Evolutionary conservation across 64 coral and sea anemone genomes (phyloP), one percentile per base, ranked within the genome.

Genomic region (Montipora sp.): DNA sequence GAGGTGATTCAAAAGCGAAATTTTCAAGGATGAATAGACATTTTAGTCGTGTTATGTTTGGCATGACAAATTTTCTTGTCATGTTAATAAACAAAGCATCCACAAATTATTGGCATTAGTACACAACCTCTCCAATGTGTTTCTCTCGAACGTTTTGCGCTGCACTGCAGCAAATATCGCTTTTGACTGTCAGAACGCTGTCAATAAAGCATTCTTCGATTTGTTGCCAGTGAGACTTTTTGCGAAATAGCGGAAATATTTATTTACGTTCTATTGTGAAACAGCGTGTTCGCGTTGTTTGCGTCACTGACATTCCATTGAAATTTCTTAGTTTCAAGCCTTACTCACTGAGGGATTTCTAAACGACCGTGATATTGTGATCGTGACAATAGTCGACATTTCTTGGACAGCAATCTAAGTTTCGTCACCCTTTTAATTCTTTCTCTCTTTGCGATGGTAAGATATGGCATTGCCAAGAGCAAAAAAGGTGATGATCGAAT

Each of bases 11-110:
- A 19, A 60, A 71, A 27, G 19, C 66, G 47, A 78, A 61, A 80
- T 73, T 53, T 83, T 93, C 59, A 75, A 83, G 27, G 48, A 49
- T 88, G 59, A 22, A 77, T 75, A 12, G 48, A 61, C 76, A 93
- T 87, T 83, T 80, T 61, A 80, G 83, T 80, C 80, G 36, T 83
- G 83, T 61, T 93, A 93, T 93, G 91, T 51, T 19, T 51, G 91
- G 91, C 46, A 93, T 93, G 80, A 44, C 47, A 71, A 93, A 61
- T 79, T 90, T 89, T 77, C 87, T 85, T 63, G 81, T 84, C 66
- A 85, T 85, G 7, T 59, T 50, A 83, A 50, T 85, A 85, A 85
- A 85, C 82, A 85, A 85, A 48, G 65, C 18, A 85, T 85, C 15
- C 63, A 85, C 19, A 85, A 18, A 57, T 57, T 57, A 57, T 85